Percentiles rank a stretch among this genome's conserved stretches.
Conservation (phyloP, 2,797 vertebrate genomes). For the Rhinatrema bivittatum region DNA sequence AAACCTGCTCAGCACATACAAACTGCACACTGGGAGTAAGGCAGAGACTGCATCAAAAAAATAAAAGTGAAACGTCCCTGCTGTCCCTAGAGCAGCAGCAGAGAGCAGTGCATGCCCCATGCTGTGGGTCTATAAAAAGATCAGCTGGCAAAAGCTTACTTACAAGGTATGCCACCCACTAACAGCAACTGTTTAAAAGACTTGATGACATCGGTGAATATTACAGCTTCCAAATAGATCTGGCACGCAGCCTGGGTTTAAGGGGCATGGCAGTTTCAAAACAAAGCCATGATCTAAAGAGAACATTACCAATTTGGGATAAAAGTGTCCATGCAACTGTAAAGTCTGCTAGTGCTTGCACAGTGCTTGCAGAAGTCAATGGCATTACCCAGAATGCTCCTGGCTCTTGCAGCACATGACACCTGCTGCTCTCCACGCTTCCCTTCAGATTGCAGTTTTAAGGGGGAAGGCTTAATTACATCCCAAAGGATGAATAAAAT, state of each 20-base stretch:
- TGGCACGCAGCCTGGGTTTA: not conserved
- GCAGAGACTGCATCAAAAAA: conserved; percentile 37
- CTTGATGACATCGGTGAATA: conserved; percentile 16
- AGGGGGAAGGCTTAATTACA: no score
- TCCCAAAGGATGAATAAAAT: no score
- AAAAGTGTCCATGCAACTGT: no score
- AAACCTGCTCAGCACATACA: no score
- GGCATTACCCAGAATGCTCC: not conserved
- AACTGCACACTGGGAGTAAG: conserved; percentile 38
- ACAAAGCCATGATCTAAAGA: not conserved
- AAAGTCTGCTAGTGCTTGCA: no score
- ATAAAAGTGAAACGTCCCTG: conserved; percentile 25
- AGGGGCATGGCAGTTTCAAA: not conserved
- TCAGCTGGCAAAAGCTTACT: conserved; percentile 2
- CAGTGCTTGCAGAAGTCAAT: no score
- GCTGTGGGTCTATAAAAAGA: conserved; percentile 13
- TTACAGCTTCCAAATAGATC: conserved; percentile 9
- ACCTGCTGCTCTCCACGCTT: no score
- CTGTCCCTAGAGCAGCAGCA: conserved; percentile 26
- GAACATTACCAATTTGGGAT: not conserved
- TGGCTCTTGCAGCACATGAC: not conserved
- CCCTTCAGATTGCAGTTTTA: no score
- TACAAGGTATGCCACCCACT: conserved; percentile 9
- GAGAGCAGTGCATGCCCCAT: conserved; percentile 13
- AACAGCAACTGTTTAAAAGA: no score